Evolutionary conservation across 2,797 vertebrate genomes (phyloP).

Genomic region (Scolopax rusticola): DNA sequence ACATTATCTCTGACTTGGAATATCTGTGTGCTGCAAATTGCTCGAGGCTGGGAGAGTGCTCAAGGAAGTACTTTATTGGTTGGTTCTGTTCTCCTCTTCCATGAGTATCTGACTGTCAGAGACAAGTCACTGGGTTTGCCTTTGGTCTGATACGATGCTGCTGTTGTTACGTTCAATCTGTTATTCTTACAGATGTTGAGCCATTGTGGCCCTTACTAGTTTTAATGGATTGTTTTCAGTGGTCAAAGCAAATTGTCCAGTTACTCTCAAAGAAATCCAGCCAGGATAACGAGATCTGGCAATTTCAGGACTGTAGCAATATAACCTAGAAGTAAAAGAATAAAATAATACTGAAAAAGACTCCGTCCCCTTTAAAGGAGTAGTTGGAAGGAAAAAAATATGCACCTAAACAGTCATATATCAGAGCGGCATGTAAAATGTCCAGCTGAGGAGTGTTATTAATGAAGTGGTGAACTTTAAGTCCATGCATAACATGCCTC

Average conservation of each 20-base stretch:
- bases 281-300: not conserved
- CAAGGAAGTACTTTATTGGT: not conserved
- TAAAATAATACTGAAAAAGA: slow-evolving; percentile 7
- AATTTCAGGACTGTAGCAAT: not conserved
- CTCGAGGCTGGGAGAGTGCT: not conserved
- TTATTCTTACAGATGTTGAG: not conserved
- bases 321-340: slow-evolving; percentile 11
- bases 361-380: slow-evolving; percentile 51
- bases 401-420: slow-evolving; percentile 66
- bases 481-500: slow-evolving; percentile 66
- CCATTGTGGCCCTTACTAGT: not conserved
- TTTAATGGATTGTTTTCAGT: slow-evolving; percentile 21
- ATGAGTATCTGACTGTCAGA: not conserved
- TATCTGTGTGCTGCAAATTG: not conserved
- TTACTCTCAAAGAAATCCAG: slow-evolving; percentile 8
- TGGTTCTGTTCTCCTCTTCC: not conserved
- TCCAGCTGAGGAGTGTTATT: slow-evolving; percentile 71
- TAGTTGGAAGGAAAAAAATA: not conserved
- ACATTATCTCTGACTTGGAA: not conserved
- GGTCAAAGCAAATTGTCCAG: slow-evolving; percentile 26
- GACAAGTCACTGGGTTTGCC: not conserved
- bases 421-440: slow-evolving; percentile 48
- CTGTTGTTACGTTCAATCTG: not conserved
- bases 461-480: slow-evolving; percentile 75
- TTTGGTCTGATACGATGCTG: not conserved